Conservation (phyloP, 2,113 vertebrate species). For the Nansenia antarctica region DNA sequence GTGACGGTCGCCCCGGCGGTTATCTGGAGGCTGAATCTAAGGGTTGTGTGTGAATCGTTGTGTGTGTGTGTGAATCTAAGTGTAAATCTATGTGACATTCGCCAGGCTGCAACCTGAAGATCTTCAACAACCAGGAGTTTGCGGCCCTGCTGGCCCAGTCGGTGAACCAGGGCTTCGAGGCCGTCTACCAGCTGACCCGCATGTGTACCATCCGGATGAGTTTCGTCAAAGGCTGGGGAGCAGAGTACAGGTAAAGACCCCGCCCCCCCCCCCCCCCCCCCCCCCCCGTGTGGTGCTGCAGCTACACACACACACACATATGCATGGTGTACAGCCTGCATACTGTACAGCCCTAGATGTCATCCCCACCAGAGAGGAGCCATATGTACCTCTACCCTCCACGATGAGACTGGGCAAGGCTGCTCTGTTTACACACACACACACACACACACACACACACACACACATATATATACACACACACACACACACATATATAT, state of each 20-base stretch:
- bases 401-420: too few species aligned
- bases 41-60: neutral
- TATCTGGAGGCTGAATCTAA: neutral
- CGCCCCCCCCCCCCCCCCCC: neutral
- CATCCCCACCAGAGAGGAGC: too few species aligned
- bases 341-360: too few species aligned
- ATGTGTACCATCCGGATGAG: conserved; percentile 99
- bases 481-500: too few species aligned
- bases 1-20: neutral
- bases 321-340: too few species aligned
- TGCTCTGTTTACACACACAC: too few species aligned
- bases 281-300: too few species aligned
- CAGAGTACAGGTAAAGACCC: conserved; percentile 90
- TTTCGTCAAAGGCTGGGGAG: conserved; percentile 98
- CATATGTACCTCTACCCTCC: too few species aligned
- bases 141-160: conserved; percentile 95
- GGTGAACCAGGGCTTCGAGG: conserved; percentile 97
- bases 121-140: conserved; percentile 99
- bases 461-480: too few species aligned
- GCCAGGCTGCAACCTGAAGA: conserved; percentile 97
- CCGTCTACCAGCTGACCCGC: conserved; percentile 95
- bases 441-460: too few species aligned
- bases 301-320: conserved; percentile 66
- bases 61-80: too few species aligned
- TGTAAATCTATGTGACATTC: too few species aligned